Conservation (phyloP, 2,888 invertebrate species). For the Heliconius sara region DNA sequence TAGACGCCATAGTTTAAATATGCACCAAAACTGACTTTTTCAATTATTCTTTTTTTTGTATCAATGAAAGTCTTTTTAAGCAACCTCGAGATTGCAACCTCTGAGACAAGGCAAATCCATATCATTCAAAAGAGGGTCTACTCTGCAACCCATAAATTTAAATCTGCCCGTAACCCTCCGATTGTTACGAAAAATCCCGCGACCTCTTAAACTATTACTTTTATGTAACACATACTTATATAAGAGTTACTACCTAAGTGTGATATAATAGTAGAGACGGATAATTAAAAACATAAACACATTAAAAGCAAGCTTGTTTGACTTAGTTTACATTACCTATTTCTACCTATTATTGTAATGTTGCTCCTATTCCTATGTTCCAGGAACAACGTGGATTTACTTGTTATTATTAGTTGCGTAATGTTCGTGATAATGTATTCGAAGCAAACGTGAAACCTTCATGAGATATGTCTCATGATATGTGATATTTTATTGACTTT, state of each 20-base stretch:
- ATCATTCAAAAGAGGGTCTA: too few species aligned
- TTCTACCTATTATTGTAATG: background rate
- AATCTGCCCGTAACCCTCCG: too few species aligned
- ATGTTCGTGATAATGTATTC: conserved; percentile 10
- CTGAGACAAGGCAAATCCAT: too few species aligned
- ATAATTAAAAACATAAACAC: background rate
- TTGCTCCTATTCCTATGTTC: background rate
- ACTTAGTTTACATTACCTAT: conserved; percentile 1
- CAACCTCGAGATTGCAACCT: too few species aligned
- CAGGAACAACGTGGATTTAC: background rate
- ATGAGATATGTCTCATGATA: background rate
- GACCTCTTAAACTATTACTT: too few species aligned
- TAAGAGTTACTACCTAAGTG: background rate
- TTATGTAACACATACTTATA: background rate
- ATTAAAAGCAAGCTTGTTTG: background rate
- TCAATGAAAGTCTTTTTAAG: too few species aligned
- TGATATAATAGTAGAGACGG: too few species aligned
- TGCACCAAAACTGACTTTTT: too few species aligned
- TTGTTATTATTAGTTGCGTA: conserved; percentile 22
- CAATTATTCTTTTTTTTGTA: too few species aligned
- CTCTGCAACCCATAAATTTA: too few species aligned
- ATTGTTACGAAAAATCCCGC: too few species aligned
- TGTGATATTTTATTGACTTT: background rate
- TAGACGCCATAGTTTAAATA: too few species aligned
- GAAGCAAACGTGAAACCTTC: background rate